Evolutionary conservation across 2,888 invertebrate species (phyloP).

Genomic region (Scelioninae gen. 1): DNA sequence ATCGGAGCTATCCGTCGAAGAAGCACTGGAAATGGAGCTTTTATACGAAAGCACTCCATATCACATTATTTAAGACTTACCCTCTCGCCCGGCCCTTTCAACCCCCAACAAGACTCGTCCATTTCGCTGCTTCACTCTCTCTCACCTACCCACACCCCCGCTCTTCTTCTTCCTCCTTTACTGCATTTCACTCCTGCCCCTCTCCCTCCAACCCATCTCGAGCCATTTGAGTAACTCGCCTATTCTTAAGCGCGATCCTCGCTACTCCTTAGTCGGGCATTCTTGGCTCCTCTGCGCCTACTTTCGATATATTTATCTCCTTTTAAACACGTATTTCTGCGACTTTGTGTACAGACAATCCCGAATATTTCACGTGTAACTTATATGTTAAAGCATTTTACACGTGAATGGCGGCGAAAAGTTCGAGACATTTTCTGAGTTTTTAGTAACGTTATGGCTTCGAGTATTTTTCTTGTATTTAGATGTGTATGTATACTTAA

Average conservation of each 20-base stretch:
- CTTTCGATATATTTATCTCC: constrained; percentile 58
- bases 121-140: constrained; percentile 81
- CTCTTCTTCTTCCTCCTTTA: constrained; percentile 52
- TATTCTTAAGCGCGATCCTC: constrained; percentile 80
- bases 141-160: constrained; percentile 62
- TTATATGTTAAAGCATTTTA: neutral
- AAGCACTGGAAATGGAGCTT: constrained; percentile 83
- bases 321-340: constrained; percentile 55
- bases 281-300: constrained; percentile 56
- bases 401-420: constrained; percentile 13
- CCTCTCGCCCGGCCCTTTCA: constrained; percentile 84
- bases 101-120: constrained; percentile 84
- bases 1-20: constrained; percentile 78
- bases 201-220: constrained; percentile 64
- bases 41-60: constrained; percentile 85
- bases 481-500: constrained; percentile 13
- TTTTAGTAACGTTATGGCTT: too few species aligned
- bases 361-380: constrained; percentile 27
- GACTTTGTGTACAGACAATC: constrained; percentile 40
- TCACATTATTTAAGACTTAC: constrained; percentile 85
- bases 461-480: constrained; percentile 18
- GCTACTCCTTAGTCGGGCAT: constrained; percentile 71
- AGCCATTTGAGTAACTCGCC: constrained; percentile 73
- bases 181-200: constrained; percentile 68
- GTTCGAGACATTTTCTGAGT: constrained; percentile 17